phyloP scores from a whole-genome alignment of 2,113 vertebrate species.

The Cephalopterus ornatus region DNA sequence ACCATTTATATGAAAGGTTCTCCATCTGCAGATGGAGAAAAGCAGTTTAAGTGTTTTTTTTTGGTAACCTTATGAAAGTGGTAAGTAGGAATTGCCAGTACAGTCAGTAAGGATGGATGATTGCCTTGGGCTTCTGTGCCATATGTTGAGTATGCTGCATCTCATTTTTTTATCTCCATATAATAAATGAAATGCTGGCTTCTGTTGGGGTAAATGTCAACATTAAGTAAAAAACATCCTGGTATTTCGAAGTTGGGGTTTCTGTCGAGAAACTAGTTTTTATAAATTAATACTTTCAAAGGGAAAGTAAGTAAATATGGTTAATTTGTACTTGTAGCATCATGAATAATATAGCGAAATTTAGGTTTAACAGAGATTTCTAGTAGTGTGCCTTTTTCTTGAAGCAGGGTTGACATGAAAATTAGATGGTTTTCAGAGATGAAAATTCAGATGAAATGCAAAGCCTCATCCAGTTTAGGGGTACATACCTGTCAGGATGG shows the following conservation, averaged over 20 bases:
- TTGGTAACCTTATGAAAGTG: background rate
- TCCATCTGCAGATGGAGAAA: conserved; percentile 7
- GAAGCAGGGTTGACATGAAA: background rate
- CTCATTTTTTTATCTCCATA: background rate
- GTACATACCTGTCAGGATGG: background rate
- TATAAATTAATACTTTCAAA: background rate
- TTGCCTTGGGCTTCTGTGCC: conserved; percentile 24
- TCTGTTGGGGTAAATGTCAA: conserved; percentile 28
- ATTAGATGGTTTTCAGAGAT: background rate
- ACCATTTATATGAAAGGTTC: background rate
- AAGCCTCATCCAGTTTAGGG: background rate
- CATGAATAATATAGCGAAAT: background rate
- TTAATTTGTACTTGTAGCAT: background rate
- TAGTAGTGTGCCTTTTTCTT: background rate
- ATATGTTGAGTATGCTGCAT: conserved; percentile 10
- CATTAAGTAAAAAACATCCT: background rate
- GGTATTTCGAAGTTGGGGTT: background rate
- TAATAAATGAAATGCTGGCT: background rate
- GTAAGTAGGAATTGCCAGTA: background rate
- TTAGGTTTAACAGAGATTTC: background rate
- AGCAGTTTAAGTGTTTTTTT: background rate
- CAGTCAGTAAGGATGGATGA: background rate
- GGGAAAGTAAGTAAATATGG: background rate
- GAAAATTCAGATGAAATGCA: no score
- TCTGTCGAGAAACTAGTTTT: background rate